A percentile compares a stretch with the other conserved stretches of the same genome.
Conservation (phyloP, 2,113 vertebrate genomes). For the Formicarius rufipectus region DNA sequence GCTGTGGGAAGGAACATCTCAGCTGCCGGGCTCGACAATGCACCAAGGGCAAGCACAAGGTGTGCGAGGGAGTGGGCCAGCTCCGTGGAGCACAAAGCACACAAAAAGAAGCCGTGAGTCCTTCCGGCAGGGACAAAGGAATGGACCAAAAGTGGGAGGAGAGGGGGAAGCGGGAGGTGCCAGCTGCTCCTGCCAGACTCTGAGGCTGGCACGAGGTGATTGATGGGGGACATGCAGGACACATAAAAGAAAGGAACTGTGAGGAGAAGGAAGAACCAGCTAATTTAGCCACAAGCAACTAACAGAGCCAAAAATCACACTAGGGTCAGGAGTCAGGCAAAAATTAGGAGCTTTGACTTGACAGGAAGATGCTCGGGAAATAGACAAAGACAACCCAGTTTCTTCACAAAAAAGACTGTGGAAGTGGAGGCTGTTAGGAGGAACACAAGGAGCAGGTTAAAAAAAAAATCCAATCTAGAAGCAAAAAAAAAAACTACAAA, state of each 20-base stretch:
- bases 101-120: not conserved
- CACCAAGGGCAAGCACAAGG: not conserved
- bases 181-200: not conserved
- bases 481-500: not conserved
- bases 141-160: not conserved
- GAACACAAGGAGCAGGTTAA: not conserved
- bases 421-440: not conserved
- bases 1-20: not conserved
- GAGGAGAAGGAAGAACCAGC: not conserved
- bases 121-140: not conserved
- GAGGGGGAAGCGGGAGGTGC: not conserved
- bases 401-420: not conserved
- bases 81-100: not conserved
- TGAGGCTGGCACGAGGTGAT: not conserved
- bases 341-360: not conserved
- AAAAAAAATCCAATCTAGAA: not conserved
- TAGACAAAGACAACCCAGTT: not conserved
- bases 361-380: not conserved
- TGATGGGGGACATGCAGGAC: not conserved
- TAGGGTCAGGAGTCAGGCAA: not conserved
- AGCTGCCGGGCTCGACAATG: fast-evolving
- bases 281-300: not conserved
- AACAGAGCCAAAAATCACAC: not conserved
- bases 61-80: not conserved
- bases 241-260: not conserved